A percentile compares a stretch with the other conserved stretches of the same genome.
These are phyloP conservation scores for Saccopteryx leptura DNA, from an alignment of 2,113 vertebrate genomes.

Conservation along the genomic window DNA sequence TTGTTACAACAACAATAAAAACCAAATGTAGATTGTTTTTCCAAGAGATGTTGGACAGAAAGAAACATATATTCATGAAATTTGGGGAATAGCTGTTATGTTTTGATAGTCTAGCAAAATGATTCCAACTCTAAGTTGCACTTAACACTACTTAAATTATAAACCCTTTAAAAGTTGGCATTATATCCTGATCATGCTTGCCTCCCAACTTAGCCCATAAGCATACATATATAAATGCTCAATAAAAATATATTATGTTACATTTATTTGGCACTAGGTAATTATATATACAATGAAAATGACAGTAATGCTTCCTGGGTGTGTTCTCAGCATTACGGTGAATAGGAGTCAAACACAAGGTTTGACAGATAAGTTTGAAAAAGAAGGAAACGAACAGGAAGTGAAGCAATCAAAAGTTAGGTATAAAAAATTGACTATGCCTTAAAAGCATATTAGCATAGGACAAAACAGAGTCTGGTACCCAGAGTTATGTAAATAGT, in stretches of 20 bases:
- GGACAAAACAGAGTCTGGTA: not conserved
- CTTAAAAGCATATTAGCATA: not conserved
- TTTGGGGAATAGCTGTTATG: not conserved
- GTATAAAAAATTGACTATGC: not conserved
- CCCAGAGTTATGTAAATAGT: rapidly evolving
- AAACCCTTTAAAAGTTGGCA: not conserved
- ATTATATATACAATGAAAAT: not conserved
- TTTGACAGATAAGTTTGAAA: not conserved
- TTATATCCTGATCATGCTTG: not conserved
- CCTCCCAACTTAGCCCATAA: not conserved
- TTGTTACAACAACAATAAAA: not conserved
- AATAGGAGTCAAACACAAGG: not conserved
- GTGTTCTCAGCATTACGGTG: not conserved
- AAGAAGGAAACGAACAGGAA: not conserved
- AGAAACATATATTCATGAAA: constrained; percentile 41
- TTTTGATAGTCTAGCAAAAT: not conserved
- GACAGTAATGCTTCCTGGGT: not conserved
- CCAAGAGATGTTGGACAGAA: not conserved
- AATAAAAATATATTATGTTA: not conserved
- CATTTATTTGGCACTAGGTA: not conserved
- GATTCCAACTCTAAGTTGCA: not conserved
- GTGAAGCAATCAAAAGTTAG: not conserved
- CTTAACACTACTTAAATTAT: not conserved
- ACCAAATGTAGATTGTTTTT: not conserved
- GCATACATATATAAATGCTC: not conserved